Evolutionary conservation across 2,797 vertebrate species (phyloP).

Genomic region (Kryptopterus vitreolus): DNA sequence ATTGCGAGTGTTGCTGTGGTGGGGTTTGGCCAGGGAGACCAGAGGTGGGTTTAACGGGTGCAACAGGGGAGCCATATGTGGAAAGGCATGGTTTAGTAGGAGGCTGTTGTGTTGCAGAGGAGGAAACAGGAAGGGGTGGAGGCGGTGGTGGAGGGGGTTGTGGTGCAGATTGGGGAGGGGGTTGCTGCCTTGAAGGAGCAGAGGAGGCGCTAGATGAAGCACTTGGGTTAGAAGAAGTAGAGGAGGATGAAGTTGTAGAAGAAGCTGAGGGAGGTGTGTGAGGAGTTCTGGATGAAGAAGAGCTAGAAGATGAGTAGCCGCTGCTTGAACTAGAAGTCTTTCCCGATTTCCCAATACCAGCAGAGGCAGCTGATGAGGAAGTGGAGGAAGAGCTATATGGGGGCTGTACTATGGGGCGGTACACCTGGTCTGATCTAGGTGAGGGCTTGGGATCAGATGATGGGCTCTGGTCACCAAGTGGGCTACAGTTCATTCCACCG

Average conservation of each 20-base stretch:
- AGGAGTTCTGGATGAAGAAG: conserved; percentile 72
- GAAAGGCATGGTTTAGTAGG: conserved; percentile 70
- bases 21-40: conserved; percentile 77
- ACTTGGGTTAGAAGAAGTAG: conserved; percentile 73
- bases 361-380: conserved; percentile 60
- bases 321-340: conserved; percentile 72
- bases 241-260: conserved; percentile 71
- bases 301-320: conserved; percentile 79
- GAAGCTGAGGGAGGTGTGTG: conserved; percentile 74
- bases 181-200: conserved; percentile 73
- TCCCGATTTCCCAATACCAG: conserved; percentile 59
- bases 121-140: conserved; percentile 64
- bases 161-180: conserved; percentile 70
- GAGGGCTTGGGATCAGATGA: conserved; percentile 72
- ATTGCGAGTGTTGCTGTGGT: conserved; percentile 68
- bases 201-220: conserved; percentile 62
- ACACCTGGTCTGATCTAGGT: conserved; percentile 72
- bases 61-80: conserved; percentile 70
- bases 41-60: conserved; percentile 75
- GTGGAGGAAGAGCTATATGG: conserved; percentile 70
- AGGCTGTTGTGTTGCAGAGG: conserved; percentile 66
- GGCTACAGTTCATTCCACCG: conserved; percentile 81
- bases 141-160: conserved; percentile 69
- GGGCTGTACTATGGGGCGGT: conserved; percentile 84
- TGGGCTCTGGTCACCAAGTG: conserved; percentile 82